Evolutionary conservation across 1,140 invertebrate species (phyloP).

Genomic region (Habropoda laboriosa): DNA sequence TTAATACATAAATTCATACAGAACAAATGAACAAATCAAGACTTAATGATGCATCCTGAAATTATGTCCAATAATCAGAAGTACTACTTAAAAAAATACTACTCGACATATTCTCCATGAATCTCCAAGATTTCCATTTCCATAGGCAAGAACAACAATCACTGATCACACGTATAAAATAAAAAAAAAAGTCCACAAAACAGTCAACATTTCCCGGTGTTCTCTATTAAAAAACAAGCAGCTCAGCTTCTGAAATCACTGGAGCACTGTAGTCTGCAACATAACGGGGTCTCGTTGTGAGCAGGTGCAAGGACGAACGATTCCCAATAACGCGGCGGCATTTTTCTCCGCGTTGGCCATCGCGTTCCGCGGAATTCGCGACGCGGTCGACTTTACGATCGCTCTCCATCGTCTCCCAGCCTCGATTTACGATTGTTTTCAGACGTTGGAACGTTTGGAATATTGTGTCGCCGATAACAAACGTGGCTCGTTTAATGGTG

Average conservation of each 20-base stretch:
- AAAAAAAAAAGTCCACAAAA: too few relatives aligned
- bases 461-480: slow-evolving; percentile 1
- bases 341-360: slow-evolving; percentile 8
- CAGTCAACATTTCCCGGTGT: background rate
- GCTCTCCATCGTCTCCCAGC: slow-evolving; percentile 1
- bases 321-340: slow-evolving; percentile 9
- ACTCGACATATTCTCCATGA: too few relatives aligned
- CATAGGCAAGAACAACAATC: too few relatives aligned
- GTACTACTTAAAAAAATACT: too few relatives aligned
- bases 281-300: background rate
- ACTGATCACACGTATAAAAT: too few relatives aligned
- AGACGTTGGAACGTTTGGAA: background rate
- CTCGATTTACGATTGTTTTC: slow-evolving; percentile 33
- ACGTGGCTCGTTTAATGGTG: background rate
- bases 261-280: too few relatives aligned
- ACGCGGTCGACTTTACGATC: slow-evolving; percentile 1
- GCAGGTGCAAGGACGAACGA: slow-evolving; percentile 1
- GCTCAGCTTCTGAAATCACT: background rate
- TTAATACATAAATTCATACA: too few relatives aligned
- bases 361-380: slow-evolving; percentile 1
- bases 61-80: too few relatives aligned
- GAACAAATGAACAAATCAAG: too few relatives aligned
- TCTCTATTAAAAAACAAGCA: background rate
- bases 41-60: too few relatives aligned
- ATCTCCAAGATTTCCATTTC: too few relatives aligned